Percentiles rank a stretch among this genome's conserved stretches.
Evolutionary conservation across 1,140 invertebrate genomes (phyloP).

Genomic region (Microvelia longipes): DNA sequence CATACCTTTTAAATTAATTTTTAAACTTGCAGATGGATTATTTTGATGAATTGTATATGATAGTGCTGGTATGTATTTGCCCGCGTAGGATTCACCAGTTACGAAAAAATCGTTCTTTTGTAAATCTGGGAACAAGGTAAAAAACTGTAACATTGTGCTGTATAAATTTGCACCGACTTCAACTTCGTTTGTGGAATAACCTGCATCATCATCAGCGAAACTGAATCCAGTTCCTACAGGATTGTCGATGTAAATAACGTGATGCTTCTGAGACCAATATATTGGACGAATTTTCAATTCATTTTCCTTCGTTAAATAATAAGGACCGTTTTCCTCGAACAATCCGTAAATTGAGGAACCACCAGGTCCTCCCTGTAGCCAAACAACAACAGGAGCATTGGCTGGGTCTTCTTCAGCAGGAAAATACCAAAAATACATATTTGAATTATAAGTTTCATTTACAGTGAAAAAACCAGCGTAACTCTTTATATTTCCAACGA

Average conservation of each 20-base stretch:
- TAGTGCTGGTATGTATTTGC: constrained; percentile 38
- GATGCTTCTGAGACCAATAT: constrained; percentile 39
- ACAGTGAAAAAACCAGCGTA: constrained; percentile 56
- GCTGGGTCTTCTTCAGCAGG: constrained; percentile 37
- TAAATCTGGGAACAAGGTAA: constrained; percentile 38
- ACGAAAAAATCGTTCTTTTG: constrained; percentile 21
- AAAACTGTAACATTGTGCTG: constrained; percentile 50
- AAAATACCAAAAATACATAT: constrained; percentile 67
- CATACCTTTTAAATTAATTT: constrained; percentile 50
- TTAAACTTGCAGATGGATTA: constrained; percentile 40
- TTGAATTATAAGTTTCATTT: constrained; percentile 45
- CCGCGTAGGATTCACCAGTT: constrained; percentile 41
- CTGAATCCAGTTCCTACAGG: constrained; percentile 19
- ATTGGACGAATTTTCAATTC: constrained; percentile 30
- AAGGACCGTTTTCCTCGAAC: constrained; percentile 51
- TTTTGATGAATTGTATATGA: constrained; percentile 34
- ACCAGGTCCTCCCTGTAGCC: constrained; percentile 76
- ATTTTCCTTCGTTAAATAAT: not conserved
- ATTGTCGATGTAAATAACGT: constrained; percentile 75
- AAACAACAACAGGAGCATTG: constrained; percentile 45
- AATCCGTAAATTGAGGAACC: constrained; percentile 61
- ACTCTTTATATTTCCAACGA: constrained; percentile 8
- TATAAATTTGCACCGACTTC: constrained; percentile 47
- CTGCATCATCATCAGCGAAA: constrained; percentile 11
- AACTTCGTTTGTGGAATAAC: constrained; percentile 1